Base-by-base conservation (phyloP, 2,888 invertebrate genomes). In the Ceramica pisi region DNA sequence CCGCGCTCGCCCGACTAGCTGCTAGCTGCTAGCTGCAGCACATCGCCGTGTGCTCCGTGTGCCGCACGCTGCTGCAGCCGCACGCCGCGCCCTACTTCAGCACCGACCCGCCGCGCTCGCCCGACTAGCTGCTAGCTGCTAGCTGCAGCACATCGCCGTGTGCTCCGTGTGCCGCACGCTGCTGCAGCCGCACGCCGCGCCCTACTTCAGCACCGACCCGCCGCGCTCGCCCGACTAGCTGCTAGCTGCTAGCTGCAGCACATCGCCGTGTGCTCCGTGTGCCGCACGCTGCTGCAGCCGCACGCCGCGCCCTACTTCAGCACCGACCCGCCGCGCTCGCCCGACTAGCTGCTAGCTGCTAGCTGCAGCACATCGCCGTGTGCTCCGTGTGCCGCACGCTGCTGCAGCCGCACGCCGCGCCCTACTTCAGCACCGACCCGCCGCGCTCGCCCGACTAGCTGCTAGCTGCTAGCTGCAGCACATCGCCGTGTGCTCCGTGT, bases 161-260 rank as follows among this genome's bases (percentile, higher is more conserved):
- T 99, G 99, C 96, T 97, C 98, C 93, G 99, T 99, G 75, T 99
- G 99, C 96, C 99, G 99, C 96, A 99, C 99, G 63, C 97, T 99
- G 90, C 97, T 99, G 91, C 99, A 98, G 94, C 98, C 98, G 88
- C 97, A 98, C 94, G 97, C 98, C 82, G 98, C 98, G 87, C 99
- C 99, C 60, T 99, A 98, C 96, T 99, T 99, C 96, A 98, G 98
- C 95, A 98, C 98, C 83, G 98, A 97, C 89, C 97, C 97, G 83
- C 97, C 97, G 61, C 89, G 89, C 87, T 80, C 87, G 71, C 92
- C 91, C 67, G 88, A 87, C 87, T 91, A 97, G 98, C 81, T n/a
- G 9, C n/a, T 5, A 2, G 2, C 31, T 31, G 98, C 99, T 71
- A 98, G 98, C 92, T n/a, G n/a, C n/a, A n/a, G n/a, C n/a, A n/a